Conservation (phyloP, 2,113 vertebrate genomes). For the Psittacula cyanocephala region DNA sequence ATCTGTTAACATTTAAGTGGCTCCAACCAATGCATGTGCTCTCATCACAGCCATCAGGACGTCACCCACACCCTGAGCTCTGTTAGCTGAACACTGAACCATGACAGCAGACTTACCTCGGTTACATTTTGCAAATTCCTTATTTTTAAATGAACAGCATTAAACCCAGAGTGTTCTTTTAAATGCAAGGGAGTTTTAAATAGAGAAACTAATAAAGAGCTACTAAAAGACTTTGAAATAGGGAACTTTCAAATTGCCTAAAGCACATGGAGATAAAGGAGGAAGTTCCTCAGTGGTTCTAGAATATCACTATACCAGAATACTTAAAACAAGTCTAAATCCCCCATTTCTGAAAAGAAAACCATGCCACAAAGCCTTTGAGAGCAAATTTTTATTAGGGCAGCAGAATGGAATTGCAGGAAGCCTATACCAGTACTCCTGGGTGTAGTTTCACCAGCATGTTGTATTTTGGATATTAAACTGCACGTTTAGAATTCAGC, state of each 20-base stretch:
- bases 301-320: neutral
- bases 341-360: constrained; percentile 43
- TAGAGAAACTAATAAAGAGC: neutral
- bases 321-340: neutral
- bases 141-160: neutral
- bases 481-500: constrained; percentile 38
- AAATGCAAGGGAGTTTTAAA: neutral
- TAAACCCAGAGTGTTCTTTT: neutral
- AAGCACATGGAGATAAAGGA: fast-evolving
- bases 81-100: neutral
- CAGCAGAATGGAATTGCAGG: constrained; percentile 74
- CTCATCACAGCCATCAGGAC: neutral
- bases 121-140: fast-evolving
- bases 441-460: constrained; percentile 25
- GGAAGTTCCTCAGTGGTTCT: neutral
- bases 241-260: neutral
- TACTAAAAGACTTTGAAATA: neutral
- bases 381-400: constrained; percentile 79
- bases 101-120: fast-evolving
- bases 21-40: neutral
- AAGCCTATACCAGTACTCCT: constrained; percentile 66
- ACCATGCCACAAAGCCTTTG: constrained; percentile 57
- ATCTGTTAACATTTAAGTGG: neutral
- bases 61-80: fast-evolving
- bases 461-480: constrained; percentile 31